Conservation (phyloP, 2,797 vertebrate genomes). For the Sebastes paucispinis region DNA sequence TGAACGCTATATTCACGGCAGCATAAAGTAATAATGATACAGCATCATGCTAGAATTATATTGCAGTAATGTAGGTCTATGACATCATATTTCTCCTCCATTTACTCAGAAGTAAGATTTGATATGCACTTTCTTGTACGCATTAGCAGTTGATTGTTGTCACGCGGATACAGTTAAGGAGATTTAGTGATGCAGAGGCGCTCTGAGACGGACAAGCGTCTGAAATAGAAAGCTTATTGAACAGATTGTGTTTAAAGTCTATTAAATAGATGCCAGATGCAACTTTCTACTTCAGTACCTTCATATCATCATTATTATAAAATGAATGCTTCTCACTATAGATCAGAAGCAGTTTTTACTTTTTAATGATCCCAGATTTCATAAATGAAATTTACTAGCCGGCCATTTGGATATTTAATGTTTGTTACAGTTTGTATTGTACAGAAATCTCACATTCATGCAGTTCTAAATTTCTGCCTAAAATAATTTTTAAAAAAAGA, state of each 20-base stretch:
- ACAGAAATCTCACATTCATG: slow-evolving; percentile 33
- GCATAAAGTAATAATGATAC: slow-evolving; percentile 62
- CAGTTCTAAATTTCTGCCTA: slow-evolving; percentile 65
- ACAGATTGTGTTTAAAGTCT: slow-evolving; percentile 56
- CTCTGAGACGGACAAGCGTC: slow-evolving; percentile 31
- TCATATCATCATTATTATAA: slow-evolving; percentile 45
- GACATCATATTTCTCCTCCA: slow-evolving; percentile 61
- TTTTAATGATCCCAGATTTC: slow-evolving; percentile 34
- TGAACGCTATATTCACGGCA: slow-evolving; percentile 59
- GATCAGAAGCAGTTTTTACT: slow-evolving; percentile 52
- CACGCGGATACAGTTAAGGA: slow-evolving; percentile 47
- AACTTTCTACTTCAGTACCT: slow-evolving; percentile 53
- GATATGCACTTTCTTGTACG: slow-evolving; percentile 70
- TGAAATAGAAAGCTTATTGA: slow-evolving; percentile 45
- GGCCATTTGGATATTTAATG: slow-evolving; percentile 27
- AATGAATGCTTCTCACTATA: slow-evolving; percentile 43
- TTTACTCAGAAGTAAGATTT: slow-evolving; percentile 68
- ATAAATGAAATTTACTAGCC: slow-evolving; percentile 35
- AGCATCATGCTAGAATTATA: slow-evolving; percentile 55
- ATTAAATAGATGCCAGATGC: slow-evolving; percentile 48
- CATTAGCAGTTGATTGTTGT: slow-evolving; percentile 61
- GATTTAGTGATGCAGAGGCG: slow-evolving; percentile 44
- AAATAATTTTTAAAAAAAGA: slow-evolving; percentile 32
- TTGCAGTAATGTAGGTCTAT: slow-evolving; percentile 52
- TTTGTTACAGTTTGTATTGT: slow-evolving; percentile 50